Conservation (phyloP, 2,888 invertebrate species). For the Lottia scabra region DNA sequence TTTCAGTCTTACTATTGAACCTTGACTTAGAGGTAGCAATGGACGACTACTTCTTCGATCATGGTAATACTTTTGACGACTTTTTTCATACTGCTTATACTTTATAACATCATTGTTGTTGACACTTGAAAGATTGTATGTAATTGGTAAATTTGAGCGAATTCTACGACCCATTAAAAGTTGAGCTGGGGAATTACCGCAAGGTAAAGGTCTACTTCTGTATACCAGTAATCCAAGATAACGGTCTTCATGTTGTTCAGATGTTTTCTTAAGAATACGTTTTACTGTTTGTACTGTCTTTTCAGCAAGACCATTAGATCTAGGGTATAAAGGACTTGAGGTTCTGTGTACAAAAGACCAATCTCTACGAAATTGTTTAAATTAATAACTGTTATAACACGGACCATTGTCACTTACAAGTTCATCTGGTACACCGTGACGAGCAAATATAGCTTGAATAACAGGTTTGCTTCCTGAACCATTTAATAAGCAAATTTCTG, state of each 20-base stretch:
- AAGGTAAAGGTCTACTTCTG: slow-evolving; percentile 23
- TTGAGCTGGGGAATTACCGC: slow-evolving; percentile 25
- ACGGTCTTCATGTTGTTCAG: slow-evolving; percentile 9
- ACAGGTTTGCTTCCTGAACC: background rate
- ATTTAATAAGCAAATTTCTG: background rate
- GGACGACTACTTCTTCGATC: too few relatives aligned
- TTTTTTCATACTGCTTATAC: too few relatives aligned
- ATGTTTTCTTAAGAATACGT: slow-evolving; percentile 22
- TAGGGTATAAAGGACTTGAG: slow-evolving; percentile 19
- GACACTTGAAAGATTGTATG: too few relatives aligned
- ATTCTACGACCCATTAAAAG: slow-evolving; percentile 22
- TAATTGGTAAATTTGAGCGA: slow-evolving; percentile 8
- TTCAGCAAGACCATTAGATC: slow-evolving; percentile 27
- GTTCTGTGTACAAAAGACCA: slow-evolving; percentile 19
- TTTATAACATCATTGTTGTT: too few relatives aligned
- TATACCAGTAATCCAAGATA: slow-evolving; percentile 20
- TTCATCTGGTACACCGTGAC: slow-evolving; percentile 16
- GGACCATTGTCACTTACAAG: slow-evolving; percentile 20
- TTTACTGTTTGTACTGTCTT: slow-evolving; percentile 25
- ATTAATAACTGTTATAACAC: slow-evolving; percentile 10
- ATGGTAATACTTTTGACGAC: too few relatives aligned
- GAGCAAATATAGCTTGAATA: slow-evolving; percentile 13
- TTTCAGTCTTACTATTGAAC: too few relatives aligned
- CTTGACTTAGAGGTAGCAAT: too few relatives aligned
- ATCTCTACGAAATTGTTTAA: slow-evolving; percentile 16